A percentile compares a stretch with the other conserved stretches of the same genome.
These are phyloP conservation scores for Aphelenchoides besseyi DNA, from an alignment of 1,140 invertebrate species.

Conservation along the genomic window DNA sequence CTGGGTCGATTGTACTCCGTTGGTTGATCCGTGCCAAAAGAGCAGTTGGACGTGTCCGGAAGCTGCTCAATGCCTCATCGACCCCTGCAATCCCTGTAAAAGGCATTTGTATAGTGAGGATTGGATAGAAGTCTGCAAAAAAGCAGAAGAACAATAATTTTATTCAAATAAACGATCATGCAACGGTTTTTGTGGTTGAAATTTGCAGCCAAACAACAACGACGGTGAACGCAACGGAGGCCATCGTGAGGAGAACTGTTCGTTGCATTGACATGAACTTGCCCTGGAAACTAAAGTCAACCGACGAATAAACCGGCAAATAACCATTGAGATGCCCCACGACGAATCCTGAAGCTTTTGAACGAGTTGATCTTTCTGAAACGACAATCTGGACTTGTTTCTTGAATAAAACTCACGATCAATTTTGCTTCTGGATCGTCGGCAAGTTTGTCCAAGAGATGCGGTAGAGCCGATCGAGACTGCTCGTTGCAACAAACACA, in stretches of 20 bases:
- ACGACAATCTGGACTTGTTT: conserved; percentile 3
- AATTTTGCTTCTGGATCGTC: not conserved
- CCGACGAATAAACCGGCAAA: too few relatives aligned
- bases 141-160: too few relatives aligned
- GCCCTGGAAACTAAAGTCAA: too few relatives aligned
- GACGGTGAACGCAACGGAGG: not conserved
- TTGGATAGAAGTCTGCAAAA: too few relatives aligned
- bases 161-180: too few relatives aligned
- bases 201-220: not conserved
- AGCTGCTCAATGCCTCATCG: too few relatives aligned
- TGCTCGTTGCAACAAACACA: conserved; percentile 15
- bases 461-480: conserved; percentile 12
- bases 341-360: conserved; percentile 6
- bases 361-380: conserved; percentile 16
- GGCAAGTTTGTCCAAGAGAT: not conserved
- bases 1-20: too few relatives aligned
- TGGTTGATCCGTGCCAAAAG: too few relatives aligned
- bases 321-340: conserved; percentile 10
- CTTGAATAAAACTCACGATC: conserved; percentile 8
- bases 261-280: not conserved
- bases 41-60: too few relatives aligned
- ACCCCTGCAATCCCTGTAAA: too few relatives aligned
- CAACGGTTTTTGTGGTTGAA: not conserved
- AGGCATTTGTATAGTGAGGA: too few relatives aligned
- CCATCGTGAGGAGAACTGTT: not conserved